Percentiles rank a stretch among this genome's conserved stretches.
phyloP scores from a whole-genome alignment of 2,113 vertebrate genomes.

The Perca schrenkii region DNA sequence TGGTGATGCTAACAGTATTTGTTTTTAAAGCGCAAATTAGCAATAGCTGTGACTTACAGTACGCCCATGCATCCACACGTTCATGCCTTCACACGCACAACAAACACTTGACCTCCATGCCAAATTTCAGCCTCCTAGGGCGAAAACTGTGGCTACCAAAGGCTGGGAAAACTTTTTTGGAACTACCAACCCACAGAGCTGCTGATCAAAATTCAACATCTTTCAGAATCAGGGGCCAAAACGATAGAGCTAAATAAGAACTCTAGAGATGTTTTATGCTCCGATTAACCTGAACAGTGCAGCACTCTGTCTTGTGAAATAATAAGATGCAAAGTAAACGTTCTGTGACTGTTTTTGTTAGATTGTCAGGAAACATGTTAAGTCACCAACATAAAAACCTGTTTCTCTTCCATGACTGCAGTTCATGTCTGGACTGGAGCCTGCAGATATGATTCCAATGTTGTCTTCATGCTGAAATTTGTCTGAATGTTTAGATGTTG shows the following conservation, averaged over 20 bases:
- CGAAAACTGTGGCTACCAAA: too few species aligned
- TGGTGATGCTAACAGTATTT: background rate
- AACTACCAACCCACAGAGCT: too few species aligned
- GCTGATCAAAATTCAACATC: background rate
- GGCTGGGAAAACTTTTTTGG: too few species aligned
- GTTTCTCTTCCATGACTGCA: background rate
- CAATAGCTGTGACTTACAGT: too few species aligned
- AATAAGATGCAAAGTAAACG: background rate
- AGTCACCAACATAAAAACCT: background rate
- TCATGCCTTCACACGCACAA: too few species aligned
- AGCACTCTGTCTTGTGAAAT: background rate
- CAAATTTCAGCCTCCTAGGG: too few species aligned
- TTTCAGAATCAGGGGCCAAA: background rate
- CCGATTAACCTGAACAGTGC: background rate
- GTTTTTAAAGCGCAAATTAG: too few species aligned
- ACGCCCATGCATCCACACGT: too few species aligned
- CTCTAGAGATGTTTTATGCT: background rate
- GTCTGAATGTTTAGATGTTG: background rate
- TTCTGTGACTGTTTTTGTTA: background rate
- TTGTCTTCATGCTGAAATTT: background rate
- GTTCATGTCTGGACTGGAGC: constrained; percentile 18
- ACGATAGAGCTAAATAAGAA: background rate
- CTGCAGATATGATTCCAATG: background rate
- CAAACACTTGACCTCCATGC: too few species aligned
- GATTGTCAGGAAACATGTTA: background rate